These are phyloP conservation scores for Lasaia peninsularis DNA, from an alignment of 1,140 invertebrate species.

Conservation along the genomic window DNA sequence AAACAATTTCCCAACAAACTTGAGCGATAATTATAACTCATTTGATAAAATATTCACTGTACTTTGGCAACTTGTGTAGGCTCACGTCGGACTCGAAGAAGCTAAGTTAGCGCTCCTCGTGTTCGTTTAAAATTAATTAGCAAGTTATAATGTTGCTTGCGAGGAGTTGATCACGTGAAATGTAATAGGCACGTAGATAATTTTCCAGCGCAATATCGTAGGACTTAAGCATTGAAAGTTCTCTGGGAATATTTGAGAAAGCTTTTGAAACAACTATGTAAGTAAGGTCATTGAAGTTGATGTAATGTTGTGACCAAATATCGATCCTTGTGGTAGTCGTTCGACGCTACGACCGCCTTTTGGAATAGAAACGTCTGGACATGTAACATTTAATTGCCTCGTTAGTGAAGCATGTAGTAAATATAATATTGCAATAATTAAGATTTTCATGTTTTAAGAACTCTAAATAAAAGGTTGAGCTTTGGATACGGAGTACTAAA, in stretches of 20 bases:
- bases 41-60: constrained; percentile 10
- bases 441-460: too few relatives aligned
- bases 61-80: constrained; percentile 13
- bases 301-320: background rate
- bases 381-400: too few relatives aligned
- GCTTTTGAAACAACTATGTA: constrained; percentile 7
- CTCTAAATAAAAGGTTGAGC: too few relatives aligned
- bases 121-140: constrained; percentile 31
- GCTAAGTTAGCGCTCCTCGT: constrained; percentile 20
- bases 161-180: constrained; percentile 18
- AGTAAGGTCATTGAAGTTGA: background rate
- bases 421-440: too few relatives aligned
- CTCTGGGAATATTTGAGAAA: background rate
- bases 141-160: constrained; percentile 22
- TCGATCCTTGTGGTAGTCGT: too few relatives aligned
- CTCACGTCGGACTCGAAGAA: constrained; percentile 22
- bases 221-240: background rate
- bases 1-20: constrained; percentile 7
- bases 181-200: constrained; percentile 22
- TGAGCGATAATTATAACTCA: constrained; percentile 8
- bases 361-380: too few relatives aligned
- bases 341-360: too few relatives aligned
- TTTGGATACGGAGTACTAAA: too few relatives aligned
- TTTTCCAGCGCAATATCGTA: constrained; percentile 8
- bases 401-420: too few relatives aligned